Base-by-base conservation (phyloP, 2,113 vertebrate species). In the Neolamprologus falcicula region DNA sequence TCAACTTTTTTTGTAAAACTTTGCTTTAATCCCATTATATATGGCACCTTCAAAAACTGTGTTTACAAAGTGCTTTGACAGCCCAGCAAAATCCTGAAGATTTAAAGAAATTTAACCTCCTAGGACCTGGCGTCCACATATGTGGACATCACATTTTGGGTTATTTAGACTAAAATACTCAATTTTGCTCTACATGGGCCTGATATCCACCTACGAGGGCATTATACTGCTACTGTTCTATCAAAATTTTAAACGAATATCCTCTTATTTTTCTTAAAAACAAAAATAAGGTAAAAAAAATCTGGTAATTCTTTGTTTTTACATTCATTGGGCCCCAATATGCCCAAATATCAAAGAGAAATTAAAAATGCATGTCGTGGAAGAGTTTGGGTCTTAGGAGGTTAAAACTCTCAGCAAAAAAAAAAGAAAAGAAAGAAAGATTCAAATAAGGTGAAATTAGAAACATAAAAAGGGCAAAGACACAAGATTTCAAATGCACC, bases 161-260 rank as follows among this genome's bases (percentile, higher is more conserved):
- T 57, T 57, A 57, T 57, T 14, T 57, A 8, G 7, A 57, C 54
- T 57, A 57, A 26, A 57, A 57, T 57, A 13, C 54, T 26, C 12
- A 26, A 26, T 26, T 57, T 57, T 8, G 21, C 54, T 13, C 0
- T 0, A 55, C 53, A 55, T 2, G 21, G 54, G 21, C 21, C 4
- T 4, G 21, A 55, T 55, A 55, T 1, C 2, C 0, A 55, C 54
- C 0, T 7, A 55, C 4, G 0, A 26, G 12, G 0, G 0, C 54
- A 26, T 55, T 55, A 26, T 2, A 3, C 54, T 14, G 54, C 54
- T 14, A 55, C 21, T 14, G 21, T 55, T 55, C 21, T 1, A 55
- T 55, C 21, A 55, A 13, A 55, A 2, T 26, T 7, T 55, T 7
- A 13, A 55, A 26, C 0, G 0, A 55, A 55, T 26, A 26, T 26